These are phyloP conservation scores for Podarcis cretensis DNA, from an alignment of 2,113 vertebrate species.

Conservation along the genomic window DNA sequence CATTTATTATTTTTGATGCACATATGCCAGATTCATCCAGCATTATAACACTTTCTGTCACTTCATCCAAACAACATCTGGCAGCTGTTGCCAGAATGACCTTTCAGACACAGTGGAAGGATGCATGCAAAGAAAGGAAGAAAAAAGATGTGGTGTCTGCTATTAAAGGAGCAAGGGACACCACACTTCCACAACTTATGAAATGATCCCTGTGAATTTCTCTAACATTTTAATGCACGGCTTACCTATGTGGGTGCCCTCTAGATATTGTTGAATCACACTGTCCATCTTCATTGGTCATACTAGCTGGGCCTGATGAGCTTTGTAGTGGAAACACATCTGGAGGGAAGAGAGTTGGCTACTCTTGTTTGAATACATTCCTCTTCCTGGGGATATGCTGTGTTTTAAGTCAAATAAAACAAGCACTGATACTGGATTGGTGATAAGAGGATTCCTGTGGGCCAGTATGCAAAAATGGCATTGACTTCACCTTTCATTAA, in stretches of 20 bases:
- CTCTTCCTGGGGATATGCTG: not conserved
- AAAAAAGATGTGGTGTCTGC: not conserved
- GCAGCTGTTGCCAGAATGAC: conserved; percentile 56
- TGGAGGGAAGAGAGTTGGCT: too few relatives aligned
- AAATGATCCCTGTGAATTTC: not conserved
- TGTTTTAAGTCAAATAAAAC: not conserved
- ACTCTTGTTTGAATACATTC: too few relatives aligned
- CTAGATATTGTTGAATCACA: too few relatives aligned
- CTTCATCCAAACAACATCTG: conserved; percentile 69
- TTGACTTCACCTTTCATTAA: not conserved
- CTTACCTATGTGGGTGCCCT: too few relatives aligned
- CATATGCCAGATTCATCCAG: conserved; percentile 65
- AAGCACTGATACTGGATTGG: not conserved
- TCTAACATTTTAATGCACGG: not conserved
- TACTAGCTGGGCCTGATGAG: too few relatives aligned
- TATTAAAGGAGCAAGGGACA: not conserved
- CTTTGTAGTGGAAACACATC: too few relatives aligned
- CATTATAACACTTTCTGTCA: conserved; percentile 62
- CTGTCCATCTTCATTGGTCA: too few relatives aligned
- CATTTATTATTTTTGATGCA: conserved; percentile 62
- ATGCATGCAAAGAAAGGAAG: conserved; percentile 39
- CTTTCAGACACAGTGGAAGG: conserved; percentile 55
- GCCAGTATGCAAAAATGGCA: too few relatives aligned
- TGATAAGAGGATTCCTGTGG: not conserved
- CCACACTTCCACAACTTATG: not conserved